phyloP scores from a whole-genome alignment of 2,113 vertebrate genomes.

The Recurvirostra avosetta region DNA sequence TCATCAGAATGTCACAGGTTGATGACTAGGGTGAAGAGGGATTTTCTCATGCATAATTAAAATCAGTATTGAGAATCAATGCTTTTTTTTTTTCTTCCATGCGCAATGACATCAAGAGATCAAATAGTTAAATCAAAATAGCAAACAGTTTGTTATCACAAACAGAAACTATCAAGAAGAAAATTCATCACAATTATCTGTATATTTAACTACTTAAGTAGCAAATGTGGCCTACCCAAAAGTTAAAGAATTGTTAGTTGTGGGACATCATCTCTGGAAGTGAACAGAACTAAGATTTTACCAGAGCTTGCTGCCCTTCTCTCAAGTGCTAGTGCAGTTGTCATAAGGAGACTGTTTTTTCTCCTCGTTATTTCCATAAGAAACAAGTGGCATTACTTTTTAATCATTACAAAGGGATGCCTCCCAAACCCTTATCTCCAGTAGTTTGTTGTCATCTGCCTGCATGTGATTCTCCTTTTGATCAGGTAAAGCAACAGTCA shows the following conservation, averaged over 20 bases:
- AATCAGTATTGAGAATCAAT: not conserved
- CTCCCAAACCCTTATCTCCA: not conserved
- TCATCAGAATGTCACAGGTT: not conserved
- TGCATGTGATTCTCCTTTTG: not conserved
- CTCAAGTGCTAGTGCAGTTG: not conserved
- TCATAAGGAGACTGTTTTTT: not conserved
- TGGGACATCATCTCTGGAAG: not conserved
- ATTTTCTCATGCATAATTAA: not conserved
- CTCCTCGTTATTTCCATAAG: not conserved
- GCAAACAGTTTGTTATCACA: not conserved
- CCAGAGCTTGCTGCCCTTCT: fast-evolving
- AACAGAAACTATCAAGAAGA: not conserved
- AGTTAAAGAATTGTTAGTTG: not conserved
- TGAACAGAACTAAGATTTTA: not conserved
- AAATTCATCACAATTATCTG: not conserved
- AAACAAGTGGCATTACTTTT: not conserved
- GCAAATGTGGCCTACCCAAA: not conserved
- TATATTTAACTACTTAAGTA: not conserved
- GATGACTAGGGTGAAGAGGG: not conserved
- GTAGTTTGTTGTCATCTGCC: not conserved
- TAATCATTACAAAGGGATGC: not conserved
- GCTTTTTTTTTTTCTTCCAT: not conserved
- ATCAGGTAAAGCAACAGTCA: not conserved
- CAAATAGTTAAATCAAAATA: not conserved
- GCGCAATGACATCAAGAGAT: not conserved